Percentiles rank a stretch among this genome's conserved stretches.
Evolutionary conservation across 2,888 invertebrate species (phyloP).

Genomic region (Seira musarum): DNA sequence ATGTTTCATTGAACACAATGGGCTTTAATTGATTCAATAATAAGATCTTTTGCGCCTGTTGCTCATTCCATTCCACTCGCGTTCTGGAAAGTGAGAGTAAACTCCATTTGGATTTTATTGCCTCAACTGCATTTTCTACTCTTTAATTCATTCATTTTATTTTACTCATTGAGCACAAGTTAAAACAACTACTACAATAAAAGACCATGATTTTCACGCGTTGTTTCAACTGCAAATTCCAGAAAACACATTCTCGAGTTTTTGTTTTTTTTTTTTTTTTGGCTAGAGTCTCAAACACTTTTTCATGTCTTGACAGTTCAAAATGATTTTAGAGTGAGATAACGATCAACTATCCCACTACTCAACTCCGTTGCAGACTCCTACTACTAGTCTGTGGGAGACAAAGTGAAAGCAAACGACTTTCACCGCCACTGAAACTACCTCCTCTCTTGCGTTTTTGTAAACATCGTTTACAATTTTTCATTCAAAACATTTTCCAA

Average conservation of each 20-base stretch:
- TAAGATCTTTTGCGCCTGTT: constrained; percentile 48
- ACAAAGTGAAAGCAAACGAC: constrained; percentile 26
- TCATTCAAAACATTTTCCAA: too few relatives aligned
- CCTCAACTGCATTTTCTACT: not conserved
- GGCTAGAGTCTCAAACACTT: too few relatives aligned
- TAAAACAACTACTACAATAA: too few relatives aligned
- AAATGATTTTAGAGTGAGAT: not conserved
- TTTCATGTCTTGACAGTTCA: not conserved
- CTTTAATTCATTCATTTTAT: not conserved
- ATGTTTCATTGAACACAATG: constrained; percentile 25
- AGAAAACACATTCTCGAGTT: too few relatives aligned
- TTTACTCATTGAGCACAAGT: too few relatives aligned
- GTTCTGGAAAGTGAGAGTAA: too few relatives aligned
- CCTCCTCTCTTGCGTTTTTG: too few relatives aligned
- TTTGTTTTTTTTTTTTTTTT: too few relatives aligned
- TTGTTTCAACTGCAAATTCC: too few relatives aligned
- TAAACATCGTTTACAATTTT: constrained; percentile 14
- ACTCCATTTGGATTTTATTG: not conserved
- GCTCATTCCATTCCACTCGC: constrained; percentile 13
- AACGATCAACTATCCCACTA: not conserved
- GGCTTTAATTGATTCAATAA: constrained; percentile 45
- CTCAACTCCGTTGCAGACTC: too few relatives aligned
- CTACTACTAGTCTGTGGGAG: not conserved
- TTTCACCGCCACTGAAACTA: constrained; percentile 41
- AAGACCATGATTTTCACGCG: too few relatives aligned